Base-by-base conservation (phyloP, 2,113 vertebrate genomes). In the Chaetodon auriga region DNA sequence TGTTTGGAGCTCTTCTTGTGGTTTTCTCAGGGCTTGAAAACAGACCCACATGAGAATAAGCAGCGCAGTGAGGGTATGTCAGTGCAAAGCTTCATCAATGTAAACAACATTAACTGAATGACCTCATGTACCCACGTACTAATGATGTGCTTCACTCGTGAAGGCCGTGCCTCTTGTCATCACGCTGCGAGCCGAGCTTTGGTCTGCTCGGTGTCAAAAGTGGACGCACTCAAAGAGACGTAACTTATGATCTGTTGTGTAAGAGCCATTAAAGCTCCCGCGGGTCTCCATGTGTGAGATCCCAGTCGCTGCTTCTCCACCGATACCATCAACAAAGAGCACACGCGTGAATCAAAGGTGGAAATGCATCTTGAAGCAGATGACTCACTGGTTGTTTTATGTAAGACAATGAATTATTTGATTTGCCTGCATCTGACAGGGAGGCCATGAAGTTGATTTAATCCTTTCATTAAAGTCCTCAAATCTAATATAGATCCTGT, bases 391-490 rank as follows among this genome's bases (percentile, higher is more conserved):
- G 13, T 55, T 73, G 30, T 66, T 79, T 48, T 49, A 35, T 16
- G 23, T 19, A 9, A 70, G 43, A 69, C 35, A 7, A 21, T 54
- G 55, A 68, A 19, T 74, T 58, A 19, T 85, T 81, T 64, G 30
- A 68, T 82, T 81, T 61, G 0, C 46, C 63, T 75, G 43, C 8
- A 3, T 30, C 70, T 65, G 54, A 35, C 77, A 49, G 63, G 30
- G 13, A 19, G 58, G n/a, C 68, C 85, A 58, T 71, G 25, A 78
- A 38, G 71, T 78, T 75, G 60, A 66, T 60, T 80, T 72, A 82
- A 84, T 89, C 71, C 66, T 83, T 83, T 83, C 70, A 75, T 84
- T 88, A 78, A 64, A 83, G 21, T 76, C 53, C 8, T 75, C 46
- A 64, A 25, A 78, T 80, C 60, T 74, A 75, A 71, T 83, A 69